A percentile compares a stretch with the other conserved stretches of the same genome.
These are phyloP conservation scores for Halyomorpha halys DNA, from an alignment of 1,140 invertebrate species.

Conservation along the genomic window DNA sequence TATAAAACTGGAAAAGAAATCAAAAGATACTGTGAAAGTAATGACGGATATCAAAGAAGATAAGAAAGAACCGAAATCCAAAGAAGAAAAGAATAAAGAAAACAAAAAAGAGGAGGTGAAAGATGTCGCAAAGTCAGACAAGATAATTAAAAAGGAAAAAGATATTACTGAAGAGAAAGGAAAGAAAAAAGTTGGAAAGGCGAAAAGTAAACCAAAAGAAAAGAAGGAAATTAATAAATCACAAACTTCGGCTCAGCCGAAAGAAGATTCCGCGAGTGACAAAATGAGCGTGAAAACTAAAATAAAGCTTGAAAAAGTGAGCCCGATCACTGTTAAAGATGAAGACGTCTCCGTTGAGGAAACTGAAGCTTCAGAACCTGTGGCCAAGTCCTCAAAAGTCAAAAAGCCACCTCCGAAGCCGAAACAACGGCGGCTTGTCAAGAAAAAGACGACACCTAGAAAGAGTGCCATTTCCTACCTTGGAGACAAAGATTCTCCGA, in stretches of 20 bases:
- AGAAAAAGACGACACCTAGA: constrained; percentile 30
- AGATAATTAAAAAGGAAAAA: constrained; percentile 7
- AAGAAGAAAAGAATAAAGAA: constrained; percentile 33
- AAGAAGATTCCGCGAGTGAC: constrained; percentile 30
- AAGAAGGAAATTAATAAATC: constrained; percentile 31
- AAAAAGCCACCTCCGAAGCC: constrained; percentile 34
- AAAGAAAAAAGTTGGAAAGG: constrained; percentile 14
- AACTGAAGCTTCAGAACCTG: neutral
- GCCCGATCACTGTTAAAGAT: constrained; percentile 22
- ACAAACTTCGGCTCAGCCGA: constrained; percentile 6
- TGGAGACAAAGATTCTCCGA: constrained; percentile 41
- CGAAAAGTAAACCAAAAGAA: constrained; percentile 33
- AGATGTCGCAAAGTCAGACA: neutral
- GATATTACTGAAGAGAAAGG: neutral
- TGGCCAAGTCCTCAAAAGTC: constrained; percentile 17
- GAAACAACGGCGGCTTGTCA: constrained; percentile 20
- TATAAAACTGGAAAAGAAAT: constrained; percentile 22
- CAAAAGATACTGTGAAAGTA: neutral
- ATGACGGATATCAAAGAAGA: constrained; percentile 3
- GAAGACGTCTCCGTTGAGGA: constrained; percentile 8
- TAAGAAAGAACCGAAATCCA: constrained; percentile 14
- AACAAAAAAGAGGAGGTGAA: constrained; percentile 22
- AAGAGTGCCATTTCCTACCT: constrained; percentile 34
- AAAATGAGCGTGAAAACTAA: constrained; percentile 29
- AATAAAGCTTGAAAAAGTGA: constrained; percentile 28